Percentiles rank a stretch among this genome's conserved stretches.
Evolutionary conservation across 2,888 invertebrate species (phyloP).

Genomic region (Orgyia antiqua): DNA sequence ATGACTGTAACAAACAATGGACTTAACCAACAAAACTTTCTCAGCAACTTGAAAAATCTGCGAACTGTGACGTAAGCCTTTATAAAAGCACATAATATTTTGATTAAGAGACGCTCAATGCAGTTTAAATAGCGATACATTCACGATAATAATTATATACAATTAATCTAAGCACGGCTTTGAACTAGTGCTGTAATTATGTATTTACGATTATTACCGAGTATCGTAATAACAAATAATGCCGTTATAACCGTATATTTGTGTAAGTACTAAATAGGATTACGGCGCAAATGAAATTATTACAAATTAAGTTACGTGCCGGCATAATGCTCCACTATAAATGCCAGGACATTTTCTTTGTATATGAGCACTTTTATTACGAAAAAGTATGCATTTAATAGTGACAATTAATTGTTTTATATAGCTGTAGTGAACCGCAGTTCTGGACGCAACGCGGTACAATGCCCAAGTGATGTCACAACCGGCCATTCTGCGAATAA

Average conservation of each 20-base stretch:
- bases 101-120: too few relatives aligned
- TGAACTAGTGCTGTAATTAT: conserved; percentile 10
- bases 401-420: conserved; percentile 59
- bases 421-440: conserved; percentile 33
- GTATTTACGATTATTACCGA: conserved; percentile 18
- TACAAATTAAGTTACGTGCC: conserved; percentile 28
- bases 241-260: conserved; percentile 18
- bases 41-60: too few relatives aligned
- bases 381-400: conserved; percentile 40
- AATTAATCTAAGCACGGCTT: conserved; percentile 9
- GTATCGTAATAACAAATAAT: conserved; percentile 15
- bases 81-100: too few relatives aligned
- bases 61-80: too few relatives aligned
- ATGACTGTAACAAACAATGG: too few relatives aligned
- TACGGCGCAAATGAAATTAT: conserved; percentile 33
- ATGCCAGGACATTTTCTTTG: conserved; percentile 15
- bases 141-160: too few relatives aligned
- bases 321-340: conserved; percentile 21
- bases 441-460: conserved; percentile 28
- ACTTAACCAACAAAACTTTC: too few relatives aligned
- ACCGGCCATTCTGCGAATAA: conserved; percentile 62
- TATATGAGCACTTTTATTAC: conserved; percentile 26
- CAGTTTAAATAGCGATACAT: too few relatives aligned
- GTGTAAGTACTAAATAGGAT: conserved; percentile 35
- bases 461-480: conserved; percentile 44